Base-by-base conservation (phyloP, 2,113 vertebrate species). In the Chlorodrepanis virens region DNA sequence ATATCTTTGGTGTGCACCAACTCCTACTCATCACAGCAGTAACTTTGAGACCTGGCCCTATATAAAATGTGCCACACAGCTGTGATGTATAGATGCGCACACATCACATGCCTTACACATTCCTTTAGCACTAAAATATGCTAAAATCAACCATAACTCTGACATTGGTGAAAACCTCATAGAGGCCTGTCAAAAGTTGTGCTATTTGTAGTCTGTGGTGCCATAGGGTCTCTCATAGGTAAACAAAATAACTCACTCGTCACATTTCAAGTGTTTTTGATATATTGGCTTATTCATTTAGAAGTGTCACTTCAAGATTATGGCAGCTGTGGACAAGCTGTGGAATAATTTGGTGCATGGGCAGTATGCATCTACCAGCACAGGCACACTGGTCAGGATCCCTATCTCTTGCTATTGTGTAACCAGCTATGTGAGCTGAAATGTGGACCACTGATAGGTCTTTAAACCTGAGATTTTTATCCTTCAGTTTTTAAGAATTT, bases 321-420 rank as follows among this genome's bases (percentile, higher is more conserved):
- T 37, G 27, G 27, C 42, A 64, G 18, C 35, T 67, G 40, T 37
- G 72, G 50, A 68, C 31, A 54, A 56, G 18, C 14, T 68, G 27
- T 28, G 14, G 31, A 9, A 37, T 42, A 79, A 71, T 76, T 47
- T 9, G 50, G 17, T 29, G 24, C 28, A 17, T 0, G 0, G 1
- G 2, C 28, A 49, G 5, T 14, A n/a, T 2, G 44, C 16, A 50
- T 54, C n/a, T 72, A 33, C 13, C n/a, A 78, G 39, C 28, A 39
- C 16, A 57, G 15, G 17, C 1, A 0, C 45, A 31, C 25, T 39
- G 47, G 14, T 65, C 39, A 75, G 52, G 35, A 88, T 9, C 45
- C 15, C 68, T 19, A 14, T 17, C 39, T 80, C 49, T 63, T 19
- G 27, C 17, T 64, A 3, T 21, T 23, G 10, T 47, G 16, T 47